Conservation (phyloP, 2,797 vertebrate genomes). For the Catostomus latipinnis region DNA sequence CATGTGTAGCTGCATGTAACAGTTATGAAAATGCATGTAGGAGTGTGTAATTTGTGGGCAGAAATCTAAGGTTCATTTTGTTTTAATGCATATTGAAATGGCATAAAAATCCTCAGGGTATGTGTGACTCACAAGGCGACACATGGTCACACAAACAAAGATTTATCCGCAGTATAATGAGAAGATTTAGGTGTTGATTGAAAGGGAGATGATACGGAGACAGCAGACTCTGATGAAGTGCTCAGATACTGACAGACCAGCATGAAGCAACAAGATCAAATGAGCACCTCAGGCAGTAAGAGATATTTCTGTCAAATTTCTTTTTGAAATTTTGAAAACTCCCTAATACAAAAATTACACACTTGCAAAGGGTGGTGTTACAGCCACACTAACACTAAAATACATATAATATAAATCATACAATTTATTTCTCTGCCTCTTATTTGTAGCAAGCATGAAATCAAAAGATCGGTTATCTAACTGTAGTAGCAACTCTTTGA, state of each 20-base stretch:
- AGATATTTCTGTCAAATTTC: neutral
- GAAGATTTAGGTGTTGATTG: slow-evolving; percentile 23
- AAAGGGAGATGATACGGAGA: slow-evolving; percentile 25
- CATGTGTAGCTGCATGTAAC: slow-evolving; percentile 11
- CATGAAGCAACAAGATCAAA: slow-evolving; percentile 5
- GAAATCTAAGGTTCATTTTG: neutral
- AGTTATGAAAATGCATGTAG: slow-evolving; percentile 9
- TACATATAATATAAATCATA: too few species aligned
- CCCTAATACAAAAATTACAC: neutral
- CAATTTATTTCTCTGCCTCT: slow-evolving; percentile 3
- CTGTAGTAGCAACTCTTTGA: neutral
- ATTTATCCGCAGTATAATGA: slow-evolving; percentile 33
- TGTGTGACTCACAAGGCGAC: slow-evolving; percentile 6
- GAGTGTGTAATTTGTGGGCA: slow-evolving; percentile 32
- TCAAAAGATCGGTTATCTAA: slow-evolving; percentile 17
- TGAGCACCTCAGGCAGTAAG: neutral
- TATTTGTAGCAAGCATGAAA: neutral
- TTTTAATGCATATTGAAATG: slow-evolving; percentile 26
- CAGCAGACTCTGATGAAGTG: slow-evolving; percentile 17
- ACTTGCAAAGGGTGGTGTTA: neutral
- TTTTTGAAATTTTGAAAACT: too few species aligned
- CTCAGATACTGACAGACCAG: slow-evolving; percentile 29
- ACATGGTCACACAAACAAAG: neutral
- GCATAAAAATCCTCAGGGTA: slow-evolving; percentile 2
- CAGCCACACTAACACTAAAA: too few species aligned